Percentiles rank a stretch among this genome's conserved stretches.
Conservation (phyloP, 2,888 invertebrate genomes). For the Macropis europaea region DNA sequence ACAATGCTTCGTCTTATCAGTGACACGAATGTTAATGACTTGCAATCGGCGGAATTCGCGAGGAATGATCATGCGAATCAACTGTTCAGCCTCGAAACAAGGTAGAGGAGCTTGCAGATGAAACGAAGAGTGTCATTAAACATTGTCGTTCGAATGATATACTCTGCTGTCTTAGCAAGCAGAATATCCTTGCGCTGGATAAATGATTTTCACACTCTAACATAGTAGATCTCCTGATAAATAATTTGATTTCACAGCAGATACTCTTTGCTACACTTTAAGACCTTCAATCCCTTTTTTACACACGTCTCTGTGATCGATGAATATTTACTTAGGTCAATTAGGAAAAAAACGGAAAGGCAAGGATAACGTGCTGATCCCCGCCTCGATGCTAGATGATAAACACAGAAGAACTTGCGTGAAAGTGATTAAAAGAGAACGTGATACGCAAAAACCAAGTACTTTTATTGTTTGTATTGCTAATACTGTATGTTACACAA, state of each 20-base stretch:
- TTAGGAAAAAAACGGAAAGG: not conserved
- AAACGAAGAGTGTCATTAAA: not conserved
- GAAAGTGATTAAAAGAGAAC: constrained; percentile 15
- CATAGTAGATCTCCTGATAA: constrained; percentile 7
- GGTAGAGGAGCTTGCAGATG: not conserved
- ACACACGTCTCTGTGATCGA: constrained; percentile 1
- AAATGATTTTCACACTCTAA: not conserved
- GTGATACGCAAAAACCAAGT: constrained; percentile 17
- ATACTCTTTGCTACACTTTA: constrained; percentile 25
- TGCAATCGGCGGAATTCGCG: not conserved
- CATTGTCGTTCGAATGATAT: constrained; percentile 1
- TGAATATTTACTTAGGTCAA: constrained; percentile 10
- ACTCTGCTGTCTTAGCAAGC: not conserved
- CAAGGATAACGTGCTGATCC: constrained; percentile 1
- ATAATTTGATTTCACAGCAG: constrained; percentile 28
- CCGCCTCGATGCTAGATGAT: not conserved
- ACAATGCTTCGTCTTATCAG: constrained; percentile 45
- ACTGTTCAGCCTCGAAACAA: not conserved
- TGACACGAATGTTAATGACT: constrained; percentile 30
- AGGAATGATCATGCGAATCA: constrained; percentile 3
- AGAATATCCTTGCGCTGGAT: not conserved
- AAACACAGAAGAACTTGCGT: not conserved
- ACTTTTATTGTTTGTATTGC: constrained; percentile 37
- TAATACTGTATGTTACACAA: constrained; percentile 33
- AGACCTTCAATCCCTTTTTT: constrained; percentile 1